phyloP scores from a whole-genome alignment of 2,888 invertebrate genomes.

The Clunio marinus region DNA sequence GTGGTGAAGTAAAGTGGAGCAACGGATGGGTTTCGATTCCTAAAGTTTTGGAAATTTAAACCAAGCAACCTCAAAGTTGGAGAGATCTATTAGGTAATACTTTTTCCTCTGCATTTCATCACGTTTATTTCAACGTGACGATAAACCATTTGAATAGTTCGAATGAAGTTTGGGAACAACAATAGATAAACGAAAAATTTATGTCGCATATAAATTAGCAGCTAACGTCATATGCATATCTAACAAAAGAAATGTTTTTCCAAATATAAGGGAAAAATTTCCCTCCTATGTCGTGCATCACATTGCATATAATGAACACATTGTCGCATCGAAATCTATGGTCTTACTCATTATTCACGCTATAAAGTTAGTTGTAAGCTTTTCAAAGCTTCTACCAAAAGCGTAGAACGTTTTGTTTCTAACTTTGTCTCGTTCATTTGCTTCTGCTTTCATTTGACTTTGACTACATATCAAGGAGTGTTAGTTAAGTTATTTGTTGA shows the following conservation, averaged over 20 bases:
- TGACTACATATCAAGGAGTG: too few relatives aligned
- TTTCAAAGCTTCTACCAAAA: background rate
- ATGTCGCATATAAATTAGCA: background rate
- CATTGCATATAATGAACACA: slow-evolving; percentile 23
- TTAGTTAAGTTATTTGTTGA: too few relatives aligned
- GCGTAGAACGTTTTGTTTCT: background rate
- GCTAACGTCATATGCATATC: background rate
- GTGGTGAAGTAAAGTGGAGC: too few relatives aligned
- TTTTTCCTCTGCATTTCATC: too few relatives aligned
- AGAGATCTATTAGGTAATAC: too few relatives aligned
- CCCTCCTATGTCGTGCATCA: slow-evolving; percentile 15
- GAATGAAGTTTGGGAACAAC: background rate
- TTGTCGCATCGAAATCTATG: slow-evolving; percentile 19
- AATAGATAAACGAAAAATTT: slow-evolving; percentile 1
- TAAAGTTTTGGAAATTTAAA: too few relatives aligned
- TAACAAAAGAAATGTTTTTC: too few relatives aligned
- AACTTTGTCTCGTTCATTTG: slow-evolving; percentile 4
- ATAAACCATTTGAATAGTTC: too few relatives aligned
- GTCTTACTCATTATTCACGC: background rate
- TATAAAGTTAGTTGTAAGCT: background rate
- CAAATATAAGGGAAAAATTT: background rate
- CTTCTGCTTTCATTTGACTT: background rate
- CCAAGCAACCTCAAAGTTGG: too few relatives aligned
- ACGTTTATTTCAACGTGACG: too few relatives aligned
- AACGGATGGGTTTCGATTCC: too few relatives aligned